Conservation (phyloP, 2,113 vertebrate species). For the Aldabrachelys gigantea region DNA sequence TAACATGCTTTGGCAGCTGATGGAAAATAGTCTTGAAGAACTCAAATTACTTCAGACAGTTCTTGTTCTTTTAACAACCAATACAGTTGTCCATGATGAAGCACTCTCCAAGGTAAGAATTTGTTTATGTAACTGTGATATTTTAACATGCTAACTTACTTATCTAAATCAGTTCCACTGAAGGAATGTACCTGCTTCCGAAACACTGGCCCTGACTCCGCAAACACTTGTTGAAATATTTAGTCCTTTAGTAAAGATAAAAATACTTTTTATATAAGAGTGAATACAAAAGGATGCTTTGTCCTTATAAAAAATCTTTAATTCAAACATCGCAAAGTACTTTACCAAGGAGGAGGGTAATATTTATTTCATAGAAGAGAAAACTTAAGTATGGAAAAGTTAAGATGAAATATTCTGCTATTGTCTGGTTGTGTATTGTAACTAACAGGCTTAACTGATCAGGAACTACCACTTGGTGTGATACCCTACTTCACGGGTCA, state of each 20-base stretch:
- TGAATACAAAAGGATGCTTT: not conserved
- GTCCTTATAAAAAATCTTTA: not conserved
- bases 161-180: not conserved
- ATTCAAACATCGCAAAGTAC: not conserved
- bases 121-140: not conserved
- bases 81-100: slow-evolving; percentile 97
- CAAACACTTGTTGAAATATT: not conserved
- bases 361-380: not conserved
- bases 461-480: not conserved
- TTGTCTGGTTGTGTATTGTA: not conserved
- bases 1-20: slow-evolving; percentile 99
- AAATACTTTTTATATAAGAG: not conserved
- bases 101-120: slow-evolving; percentile 93
- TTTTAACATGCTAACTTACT: not conserved
- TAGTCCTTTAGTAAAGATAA: not conserved
- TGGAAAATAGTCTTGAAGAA: slow-evolving; percentile 98
- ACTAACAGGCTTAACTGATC: not conserved
- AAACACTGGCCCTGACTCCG: not conserved
- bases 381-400: not conserved
- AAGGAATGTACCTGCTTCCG: not conserved
- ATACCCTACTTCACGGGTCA: not conserved
- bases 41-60: slow-evolving; percentile 97
- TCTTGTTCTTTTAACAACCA: slow-evolving; percentile 96
- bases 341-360: not conserved
- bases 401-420: not conserved